Conservation (phyloP, 2,888 invertebrate species). For the Lamproptera curius region DNA sequence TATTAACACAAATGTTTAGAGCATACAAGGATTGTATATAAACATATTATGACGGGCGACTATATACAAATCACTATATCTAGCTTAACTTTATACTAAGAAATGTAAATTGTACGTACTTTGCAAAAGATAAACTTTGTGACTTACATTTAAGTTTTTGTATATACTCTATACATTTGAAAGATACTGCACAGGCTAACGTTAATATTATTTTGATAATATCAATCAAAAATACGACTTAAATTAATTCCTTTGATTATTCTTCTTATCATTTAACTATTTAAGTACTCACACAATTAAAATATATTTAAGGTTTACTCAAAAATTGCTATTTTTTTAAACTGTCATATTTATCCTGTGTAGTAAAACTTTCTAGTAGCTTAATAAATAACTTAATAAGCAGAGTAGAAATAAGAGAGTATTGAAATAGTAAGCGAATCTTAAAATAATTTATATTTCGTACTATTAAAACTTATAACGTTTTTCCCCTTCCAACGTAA, state of each 20-base stretch:
- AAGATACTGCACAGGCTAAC: slow-evolving; percentile 19
- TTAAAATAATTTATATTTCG: slow-evolving; percentile 18
- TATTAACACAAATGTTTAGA: slow-evolving; percentile 63
- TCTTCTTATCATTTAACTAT: too few relatives aligned
- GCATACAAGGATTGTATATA: slow-evolving; percentile 45
- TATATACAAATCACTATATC: slow-evolving; percentile 70
- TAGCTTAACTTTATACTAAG: slow-evolving; percentile 57
- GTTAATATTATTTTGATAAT: slow-evolving; percentile 27
- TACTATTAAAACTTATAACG: slow-evolving; percentile 8
- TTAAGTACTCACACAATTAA: background rate
- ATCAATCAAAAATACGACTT: background rate
- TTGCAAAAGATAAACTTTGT: slow-evolving; percentile 43
- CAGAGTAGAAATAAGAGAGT: slow-evolving; percentile 13
- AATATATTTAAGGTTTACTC: background rate
- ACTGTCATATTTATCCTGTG: slow-evolving; percentile 16
- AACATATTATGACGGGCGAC: slow-evolving; percentile 47
- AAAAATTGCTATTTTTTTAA: too few relatives aligned
- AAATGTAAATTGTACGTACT: slow-evolving; percentile 64
- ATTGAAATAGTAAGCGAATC: slow-evolving; percentile 14
- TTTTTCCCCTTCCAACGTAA: slow-evolving; percentile 36
- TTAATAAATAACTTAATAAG: slow-evolving; percentile 11
- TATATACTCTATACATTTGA: slow-evolving; percentile 47
- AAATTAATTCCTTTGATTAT: background rate
- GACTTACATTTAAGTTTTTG: slow-evolving; percentile 44
- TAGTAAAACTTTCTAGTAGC: slow-evolving; percentile 18